Evolutionary conservation across 2,113 vertebrate species (phyloP).

Genomic region (Irena cyanogastra): DNA sequence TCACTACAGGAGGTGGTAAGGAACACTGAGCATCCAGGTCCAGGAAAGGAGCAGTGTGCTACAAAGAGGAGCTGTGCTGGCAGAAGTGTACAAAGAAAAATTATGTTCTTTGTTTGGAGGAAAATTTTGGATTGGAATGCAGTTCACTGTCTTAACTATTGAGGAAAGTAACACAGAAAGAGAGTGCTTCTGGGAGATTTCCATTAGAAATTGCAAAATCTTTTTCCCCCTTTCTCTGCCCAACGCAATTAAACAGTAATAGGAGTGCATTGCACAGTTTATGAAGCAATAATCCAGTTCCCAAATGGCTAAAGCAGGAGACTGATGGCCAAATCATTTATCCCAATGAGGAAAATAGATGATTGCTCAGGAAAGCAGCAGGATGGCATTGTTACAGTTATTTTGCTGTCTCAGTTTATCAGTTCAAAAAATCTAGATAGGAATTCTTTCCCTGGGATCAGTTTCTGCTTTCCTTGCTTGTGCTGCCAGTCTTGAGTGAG

Average conservation of each 20-base stretch:
- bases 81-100: not conserved
- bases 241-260: conserved; percentile 66
- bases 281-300: conserved; percentile 72
- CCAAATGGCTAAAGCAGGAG: conserved; percentile 63
- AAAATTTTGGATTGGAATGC: conserved; percentile 30
- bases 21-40: conserved; percentile 6
- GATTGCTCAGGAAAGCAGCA: conserved; percentile 63
- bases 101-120: not conserved
- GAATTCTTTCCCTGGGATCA: conserved; percentile 21
- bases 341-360: conserved; percentile 64
- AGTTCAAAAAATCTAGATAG: conserved; percentile 5
- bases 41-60: not conserved
- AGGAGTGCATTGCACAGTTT: conserved; percentile 59
- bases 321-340: conserved; percentile 69
- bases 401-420: conserved; percentile 49
- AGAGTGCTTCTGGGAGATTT: conserved; percentile 29
- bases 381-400: conserved; percentile 32
- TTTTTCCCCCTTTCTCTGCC: conserved; percentile 51
- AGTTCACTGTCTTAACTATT: not conserved
- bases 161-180: conserved; percentile 1
- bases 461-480: not conserved
- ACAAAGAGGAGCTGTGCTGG: not conserved
- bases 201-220: conserved; percentile 44
- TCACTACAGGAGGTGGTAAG: conserved; percentile 17
- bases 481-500: not conserved